These are phyloP conservation scores for Sorex fumeus DNA, from an alignment of 2,113 vertebrate species.

Conservation along the genomic window DNA sequence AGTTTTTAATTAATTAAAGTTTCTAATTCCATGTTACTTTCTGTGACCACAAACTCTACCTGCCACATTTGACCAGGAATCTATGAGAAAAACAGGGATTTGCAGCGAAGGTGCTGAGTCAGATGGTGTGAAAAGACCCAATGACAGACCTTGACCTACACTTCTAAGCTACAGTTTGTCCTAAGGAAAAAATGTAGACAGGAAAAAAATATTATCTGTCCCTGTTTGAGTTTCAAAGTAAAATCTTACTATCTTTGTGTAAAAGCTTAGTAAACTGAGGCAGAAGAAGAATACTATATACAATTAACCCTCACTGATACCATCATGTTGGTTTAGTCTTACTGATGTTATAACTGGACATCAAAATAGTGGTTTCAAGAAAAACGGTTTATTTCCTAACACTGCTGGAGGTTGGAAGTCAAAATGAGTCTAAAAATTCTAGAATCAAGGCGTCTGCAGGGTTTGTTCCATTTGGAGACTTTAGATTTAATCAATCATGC, in stretches of 20 bases:
- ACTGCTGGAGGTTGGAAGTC: not conserved
- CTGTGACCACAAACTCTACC: not conserved
- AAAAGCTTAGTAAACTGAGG: not conserved
- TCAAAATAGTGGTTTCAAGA: not conserved
- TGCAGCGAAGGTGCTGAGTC: not conserved
- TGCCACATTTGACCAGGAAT: not conserved
- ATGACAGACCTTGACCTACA: not conserved
- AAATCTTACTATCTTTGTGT: not conserved
- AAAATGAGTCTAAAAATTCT: not conserved
- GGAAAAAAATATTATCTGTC: not conserved
- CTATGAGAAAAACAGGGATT: not conserved
- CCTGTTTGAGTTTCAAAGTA: not conserved
- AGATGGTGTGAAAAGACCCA: not conserved
- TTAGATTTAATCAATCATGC: not conserved
- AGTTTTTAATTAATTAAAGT: not conserved
- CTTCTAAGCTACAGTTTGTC: not conserved
- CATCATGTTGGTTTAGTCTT: not conserved
- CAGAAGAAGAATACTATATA: not conserved
- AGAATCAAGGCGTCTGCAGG: not conserved
- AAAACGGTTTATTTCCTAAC: not conserved
- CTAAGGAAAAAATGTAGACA: not conserved
- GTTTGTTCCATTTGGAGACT: not conserved
- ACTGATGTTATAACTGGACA: not conserved
- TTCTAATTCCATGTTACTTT: not conserved
- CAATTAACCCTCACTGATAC: not conserved